Conservation (phyloP, 2,888 invertebrate species). For the Oscheius onirici region DNA sequence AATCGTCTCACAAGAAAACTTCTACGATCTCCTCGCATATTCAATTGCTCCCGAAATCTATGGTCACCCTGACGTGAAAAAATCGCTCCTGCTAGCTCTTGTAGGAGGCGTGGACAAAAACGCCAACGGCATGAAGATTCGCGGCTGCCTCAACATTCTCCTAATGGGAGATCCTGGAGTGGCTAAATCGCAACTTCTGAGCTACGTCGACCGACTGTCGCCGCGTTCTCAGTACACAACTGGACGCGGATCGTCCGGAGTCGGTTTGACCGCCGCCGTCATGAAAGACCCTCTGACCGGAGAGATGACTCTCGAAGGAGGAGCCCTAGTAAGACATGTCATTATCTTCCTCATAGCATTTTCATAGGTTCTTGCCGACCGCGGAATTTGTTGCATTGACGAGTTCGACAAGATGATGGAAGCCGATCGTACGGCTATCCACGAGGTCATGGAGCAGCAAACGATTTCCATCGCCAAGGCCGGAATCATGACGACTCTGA, state of each 20-base stretch:
- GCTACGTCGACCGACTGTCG: constrained; percentile 91
- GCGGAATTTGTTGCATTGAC: constrained; percentile 88
- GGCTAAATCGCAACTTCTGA: constrained; percentile 94
- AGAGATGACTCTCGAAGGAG: constrained; percentile 96
- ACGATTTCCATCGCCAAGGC: constrained; percentile 99
- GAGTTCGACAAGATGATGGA: constrained; percentile 99
- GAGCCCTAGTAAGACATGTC: constrained; percentile 80
- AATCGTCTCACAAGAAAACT: constrained; percentile 80
- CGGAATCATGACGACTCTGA: constrained; percentile 96
- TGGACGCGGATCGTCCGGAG: constrained; percentile 74
- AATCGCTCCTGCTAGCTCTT: constrained; percentile 88
- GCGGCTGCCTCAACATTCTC: constrained; percentile 90
- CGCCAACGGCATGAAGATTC: constrained; percentile 95
- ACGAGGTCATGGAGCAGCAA: constrained; percentile 95
- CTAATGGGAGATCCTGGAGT: constrained; percentile 99
- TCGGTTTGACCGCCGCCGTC: constrained; percentile 98
- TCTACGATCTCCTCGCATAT: constrained; percentile 89
- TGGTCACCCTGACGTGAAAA: constrained; percentile 96
- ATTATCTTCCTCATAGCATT: not conserved
- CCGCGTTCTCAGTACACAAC: constrained; percentile 80
- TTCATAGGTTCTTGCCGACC: constrained; percentile 61
- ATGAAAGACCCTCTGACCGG: constrained; percentile 96
- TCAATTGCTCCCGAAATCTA: constrained; percentile 98
- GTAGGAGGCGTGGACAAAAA: constrained; percentile 85
- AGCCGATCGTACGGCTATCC: constrained; percentile 90